Conservation (phyloP, 1,140 invertebrate species). For the Aphelinus atriplicis region DNA sequence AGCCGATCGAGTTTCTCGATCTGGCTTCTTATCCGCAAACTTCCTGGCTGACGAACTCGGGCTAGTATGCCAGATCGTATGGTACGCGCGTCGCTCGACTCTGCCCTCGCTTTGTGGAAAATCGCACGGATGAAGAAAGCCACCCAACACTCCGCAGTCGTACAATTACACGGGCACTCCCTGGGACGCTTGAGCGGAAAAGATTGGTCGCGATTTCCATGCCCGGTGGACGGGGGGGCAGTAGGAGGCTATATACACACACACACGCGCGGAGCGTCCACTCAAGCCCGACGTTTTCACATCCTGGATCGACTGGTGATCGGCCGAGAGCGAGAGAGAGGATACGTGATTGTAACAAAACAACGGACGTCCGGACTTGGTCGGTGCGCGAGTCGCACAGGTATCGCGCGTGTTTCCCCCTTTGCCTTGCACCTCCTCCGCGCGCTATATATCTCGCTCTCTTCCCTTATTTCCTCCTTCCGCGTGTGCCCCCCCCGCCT, state of each 20-base stretch:
- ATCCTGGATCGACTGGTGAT: slow-evolving; percentile 54
- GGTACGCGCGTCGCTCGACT: too few relatives aligned
- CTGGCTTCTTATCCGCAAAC: too few relatives aligned
- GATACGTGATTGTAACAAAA: slow-evolving; percentile 63
- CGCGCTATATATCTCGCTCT: slow-evolving; percentile 33
- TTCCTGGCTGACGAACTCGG: too few relatives aligned
- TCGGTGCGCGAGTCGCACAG: slow-evolving; percentile 55
- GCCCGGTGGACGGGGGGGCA: too few relatives aligned
- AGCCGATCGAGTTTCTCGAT: too few relatives aligned
- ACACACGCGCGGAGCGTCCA: slow-evolving; percentile 18
- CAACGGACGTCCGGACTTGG: slow-evolving; percentile 60
- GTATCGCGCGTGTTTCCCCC: slow-evolving; percentile 51
- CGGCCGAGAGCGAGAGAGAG: slow-evolving; percentile 22
- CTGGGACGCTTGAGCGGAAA: too few relatives aligned
- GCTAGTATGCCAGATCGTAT: too few relatives aligned
- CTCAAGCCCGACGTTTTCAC: slow-evolving; percentile 44
- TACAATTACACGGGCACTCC: too few relatives aligned
- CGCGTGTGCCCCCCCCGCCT: slow-evolving; percentile 12
- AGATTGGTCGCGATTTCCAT: too few relatives aligned
- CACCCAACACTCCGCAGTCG: too few relatives aligned
- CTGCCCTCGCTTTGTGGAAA: too few relatives aligned
- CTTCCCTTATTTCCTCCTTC: slow-evolving; percentile 41
- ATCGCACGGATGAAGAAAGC: too few relatives aligned
- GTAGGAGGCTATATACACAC: background rate
- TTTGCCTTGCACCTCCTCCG: slow-evolving; percentile 27